Evolutionary conservation across 1,140 invertebrate species (phyloP).

Genomic region (Orius laevigatus): DNA sequence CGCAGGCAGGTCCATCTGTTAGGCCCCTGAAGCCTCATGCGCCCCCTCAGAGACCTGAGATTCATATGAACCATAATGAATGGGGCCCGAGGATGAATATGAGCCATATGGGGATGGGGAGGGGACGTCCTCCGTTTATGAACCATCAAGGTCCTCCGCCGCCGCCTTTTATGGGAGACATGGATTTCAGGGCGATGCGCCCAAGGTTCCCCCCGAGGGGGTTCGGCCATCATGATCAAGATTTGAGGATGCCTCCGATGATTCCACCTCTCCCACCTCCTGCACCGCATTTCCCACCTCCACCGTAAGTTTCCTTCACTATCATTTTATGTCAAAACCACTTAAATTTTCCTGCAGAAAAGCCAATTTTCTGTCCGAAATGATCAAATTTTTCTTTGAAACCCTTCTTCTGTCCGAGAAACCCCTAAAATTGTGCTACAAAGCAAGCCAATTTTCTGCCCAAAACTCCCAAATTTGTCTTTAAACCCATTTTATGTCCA

Average conservation of each 20-base stretch:
- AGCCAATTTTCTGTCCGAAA: not conserved
- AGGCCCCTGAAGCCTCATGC: conserved; percentile 20
- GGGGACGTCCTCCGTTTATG: conserved; percentile 22
- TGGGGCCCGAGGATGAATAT: conserved; percentile 17
- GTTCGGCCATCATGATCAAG: conserved; percentile 34
- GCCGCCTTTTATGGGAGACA: conserved; percentile 22
- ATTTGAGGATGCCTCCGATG: conserved; percentile 37
- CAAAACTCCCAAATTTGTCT: conserved; percentile 7
- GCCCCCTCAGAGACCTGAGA: conserved; percentile 20
- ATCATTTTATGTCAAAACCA: too few relatives aligned
- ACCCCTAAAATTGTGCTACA: too few relatives aligned
- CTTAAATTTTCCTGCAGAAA: too few relatives aligned
- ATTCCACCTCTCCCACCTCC: conserved; percentile 7
- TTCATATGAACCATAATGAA: conserved; percentile 20
- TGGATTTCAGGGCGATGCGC: conserved; percentile 34
- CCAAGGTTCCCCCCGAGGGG: conserved; percentile 25
- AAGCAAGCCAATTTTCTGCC: too few relatives aligned
- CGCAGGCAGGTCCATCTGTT: too few relatives aligned
- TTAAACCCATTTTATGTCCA: too few relatives aligned
- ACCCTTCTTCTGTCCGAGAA: not conserved
- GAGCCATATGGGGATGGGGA: conserved; percentile 19
- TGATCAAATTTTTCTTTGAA: too few relatives aligned
- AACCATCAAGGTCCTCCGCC: conserved; percentile 20
- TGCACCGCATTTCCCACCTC: conserved; percentile 3
- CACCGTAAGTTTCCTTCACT: conserved; percentile 9